Evolutionary conservation across 1,140 invertebrate species (phyloP).

Genomic region (fruit fly (Drosophila melanogaster)): DNA sequence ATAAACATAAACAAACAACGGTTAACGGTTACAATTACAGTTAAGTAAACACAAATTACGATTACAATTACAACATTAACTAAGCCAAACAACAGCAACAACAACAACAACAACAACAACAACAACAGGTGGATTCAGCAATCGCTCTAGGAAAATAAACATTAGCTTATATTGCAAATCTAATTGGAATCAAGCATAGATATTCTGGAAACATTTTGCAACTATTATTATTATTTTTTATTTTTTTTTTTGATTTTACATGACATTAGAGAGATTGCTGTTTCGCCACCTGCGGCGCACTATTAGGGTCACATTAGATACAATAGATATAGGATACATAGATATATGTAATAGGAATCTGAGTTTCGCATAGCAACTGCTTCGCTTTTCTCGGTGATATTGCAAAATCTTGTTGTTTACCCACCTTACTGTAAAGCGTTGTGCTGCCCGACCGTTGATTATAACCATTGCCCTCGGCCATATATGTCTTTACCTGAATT

Average conservation of each 20-base stretch:
- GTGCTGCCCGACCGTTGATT: slow-evolving; percentile 89
- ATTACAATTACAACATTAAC: slow-evolving; percentile 42
- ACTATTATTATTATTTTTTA: too few relatives aligned
- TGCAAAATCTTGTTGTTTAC: slow-evolving; percentile 69
- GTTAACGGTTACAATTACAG: slow-evolving; percentile 50
- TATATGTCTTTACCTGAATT: slow-evolving; percentile 97
- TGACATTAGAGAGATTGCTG: neutral
- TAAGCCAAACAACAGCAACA: slow-evolving; percentile 36
- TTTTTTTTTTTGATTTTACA: too few relatives aligned
- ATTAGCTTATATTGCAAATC: neutral
- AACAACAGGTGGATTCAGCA: slow-evolving; percentile 47
- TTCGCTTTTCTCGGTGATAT: slow-evolving; percentile 41
- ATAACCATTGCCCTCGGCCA: slow-evolving; percentile 97
- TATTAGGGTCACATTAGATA: slow-evolving; percentile 33
- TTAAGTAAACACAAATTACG: slow-evolving; percentile 44
- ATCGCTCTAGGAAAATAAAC: neutral
- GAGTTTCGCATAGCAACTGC: slow-evolving; percentile 47
- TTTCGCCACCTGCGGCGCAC: slow-evolving; percentile 18
- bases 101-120: slow-evolving; percentile 20
- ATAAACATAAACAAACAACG: slow-evolving; percentile 27
- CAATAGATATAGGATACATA: slow-evolving; percentile 57
- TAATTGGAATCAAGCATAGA: neutral
- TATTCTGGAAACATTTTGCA: too few relatives aligned
- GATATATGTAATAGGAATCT: slow-evolving; percentile 59
- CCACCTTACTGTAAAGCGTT: slow-evolving; percentile 96